Evolutionary conservation across 1,140 invertebrate species (phyloP), one percentile per base, ranked within the genome.

Genomic region (Neelides sp.): DNA sequence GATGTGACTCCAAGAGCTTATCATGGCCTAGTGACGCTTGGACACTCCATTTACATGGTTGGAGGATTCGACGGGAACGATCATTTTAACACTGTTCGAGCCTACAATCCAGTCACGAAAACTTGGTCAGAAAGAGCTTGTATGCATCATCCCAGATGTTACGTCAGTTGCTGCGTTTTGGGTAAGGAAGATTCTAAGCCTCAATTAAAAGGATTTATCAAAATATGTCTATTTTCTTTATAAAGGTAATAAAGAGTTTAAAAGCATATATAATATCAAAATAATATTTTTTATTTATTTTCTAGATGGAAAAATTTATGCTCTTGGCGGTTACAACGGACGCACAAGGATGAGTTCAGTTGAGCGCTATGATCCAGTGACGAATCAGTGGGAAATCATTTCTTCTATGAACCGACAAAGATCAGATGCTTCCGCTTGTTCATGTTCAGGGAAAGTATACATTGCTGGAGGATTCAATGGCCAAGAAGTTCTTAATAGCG

Each of bases 401-500:
- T 39, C 64, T 17, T 37, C 56, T 1, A 68, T 68, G 67, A 55
- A 64, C 43, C 36, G 57, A 13, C 57, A 65, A 30, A 48, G 67
- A 13, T 65, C 64, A 35, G 67, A 68, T 48, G 67, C 66, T 7
- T 54, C 54, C 41, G 57, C 64, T 17, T 54, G 27, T 24, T 17
- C 52, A 59, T 23, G 30, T 59, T 2, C 41, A 27, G 64, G 64
- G 53, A 63, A 57, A 35, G 28, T 47, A 52, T 81, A 79, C 63
- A 75, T 82, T 24, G 80, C 78, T 39, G 83, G 82, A 19, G 82
- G 82, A 24, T 86, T 83, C 65, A 81, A 83, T 63, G 82, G 82
- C 1, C 72, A 72, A 49, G 75, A 78, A 62, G 75, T 80, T 2
- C 67, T 79, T 49, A 73, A 70, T 51, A 76, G 76, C 0, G 77